phyloP scores from a whole-genome alignment of 2,888 invertebrate species.

The Cactoblastis cactorum region DNA sequence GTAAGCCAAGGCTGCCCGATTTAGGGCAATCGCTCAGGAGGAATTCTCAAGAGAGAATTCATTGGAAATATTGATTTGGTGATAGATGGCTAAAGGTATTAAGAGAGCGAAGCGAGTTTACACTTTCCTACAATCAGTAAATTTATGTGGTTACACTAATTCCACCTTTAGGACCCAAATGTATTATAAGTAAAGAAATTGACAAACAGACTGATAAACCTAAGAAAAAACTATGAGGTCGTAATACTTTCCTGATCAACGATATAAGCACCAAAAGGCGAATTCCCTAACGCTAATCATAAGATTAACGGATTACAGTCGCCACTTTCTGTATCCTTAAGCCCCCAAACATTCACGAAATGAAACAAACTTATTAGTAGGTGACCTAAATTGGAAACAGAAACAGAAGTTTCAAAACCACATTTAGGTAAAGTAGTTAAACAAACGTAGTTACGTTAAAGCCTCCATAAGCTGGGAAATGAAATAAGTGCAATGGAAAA shows the following conservation, averaged over 20 bases:
- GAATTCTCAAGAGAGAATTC: not conserved
- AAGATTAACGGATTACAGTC: too few relatives aligned
- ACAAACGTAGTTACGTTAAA: not conserved
- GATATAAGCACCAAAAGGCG: too few relatives aligned
- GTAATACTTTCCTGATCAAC: too few relatives aligned
- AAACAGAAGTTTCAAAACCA: not conserved
- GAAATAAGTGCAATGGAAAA: not conserved
- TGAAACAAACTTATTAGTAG: not conserved
- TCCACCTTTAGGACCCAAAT: too few relatives aligned
- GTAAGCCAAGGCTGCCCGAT: constrained; percentile 20
- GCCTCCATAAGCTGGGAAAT: not conserved
- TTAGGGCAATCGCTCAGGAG: constrained; percentile 8
- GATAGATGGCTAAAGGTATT: not conserved
- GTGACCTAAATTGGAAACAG: not conserved
- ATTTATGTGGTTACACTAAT: too few relatives aligned
- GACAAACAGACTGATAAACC: too few relatives aligned
- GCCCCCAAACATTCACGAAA: too few relatives aligned
- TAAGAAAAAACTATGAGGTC: too few relatives aligned
- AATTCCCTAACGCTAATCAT: too few relatives aligned
- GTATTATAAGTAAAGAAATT: too few relatives aligned
- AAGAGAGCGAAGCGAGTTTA: not conserved
- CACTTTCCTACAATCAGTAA: too few relatives aligned
- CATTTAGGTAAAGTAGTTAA: not conserved
- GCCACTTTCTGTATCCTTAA: too few relatives aligned
- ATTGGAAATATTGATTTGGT: not conserved